These are phyloP conservation scores for Sciurus carolinensis DNA, from an alignment of 2,797 vertebrate species.

Conservation along the genomic window DNA sequence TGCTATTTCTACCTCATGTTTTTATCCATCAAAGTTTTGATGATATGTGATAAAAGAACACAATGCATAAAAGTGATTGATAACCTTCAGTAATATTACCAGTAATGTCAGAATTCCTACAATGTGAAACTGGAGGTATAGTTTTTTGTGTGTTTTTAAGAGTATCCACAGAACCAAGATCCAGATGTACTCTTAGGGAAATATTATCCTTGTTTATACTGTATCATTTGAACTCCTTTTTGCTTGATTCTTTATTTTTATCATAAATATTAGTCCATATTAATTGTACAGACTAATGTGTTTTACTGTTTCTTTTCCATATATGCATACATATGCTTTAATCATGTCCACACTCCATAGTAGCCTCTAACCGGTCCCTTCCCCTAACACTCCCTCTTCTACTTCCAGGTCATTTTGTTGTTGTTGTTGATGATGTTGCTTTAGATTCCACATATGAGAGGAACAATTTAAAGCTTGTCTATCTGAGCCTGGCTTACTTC, in stretches of 20 bases:
- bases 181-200: neutral
- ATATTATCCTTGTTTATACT: neutral
- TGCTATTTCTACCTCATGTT: neutral
- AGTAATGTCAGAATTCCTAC: neutral
- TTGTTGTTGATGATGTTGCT: no score
- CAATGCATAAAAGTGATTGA: neutral
- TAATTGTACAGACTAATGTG: no score
- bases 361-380: no score
- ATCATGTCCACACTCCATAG: no score
- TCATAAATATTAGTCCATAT: neutral
- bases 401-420: no score
- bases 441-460: no score
- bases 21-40: neutral
- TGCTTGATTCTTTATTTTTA: no score
- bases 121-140: neutral
- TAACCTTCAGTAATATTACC: neutral
- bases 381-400: no score
- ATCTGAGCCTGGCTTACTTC: no score
- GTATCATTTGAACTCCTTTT: neutral
- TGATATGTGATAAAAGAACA: neutral
- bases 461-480: no score
- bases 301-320: no score
- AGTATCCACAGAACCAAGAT: neutral
- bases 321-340: no score
- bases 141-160: neutral